Conservation (phyloP, 2,113 vertebrate genomes). For the Dasyprocta punctata region DNA sequence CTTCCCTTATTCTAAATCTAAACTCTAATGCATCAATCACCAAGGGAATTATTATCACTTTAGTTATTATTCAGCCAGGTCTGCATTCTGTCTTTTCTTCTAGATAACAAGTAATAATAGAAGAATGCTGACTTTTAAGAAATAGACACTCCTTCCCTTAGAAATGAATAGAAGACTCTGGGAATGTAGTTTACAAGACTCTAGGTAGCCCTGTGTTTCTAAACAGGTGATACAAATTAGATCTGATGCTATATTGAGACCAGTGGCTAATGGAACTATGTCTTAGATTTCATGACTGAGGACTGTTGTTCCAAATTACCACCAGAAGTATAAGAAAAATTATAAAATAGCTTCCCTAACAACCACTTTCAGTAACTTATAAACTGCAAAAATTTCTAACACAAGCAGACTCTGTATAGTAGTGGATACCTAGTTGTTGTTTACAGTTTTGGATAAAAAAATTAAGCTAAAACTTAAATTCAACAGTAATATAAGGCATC, state of each 20-base stretch:
- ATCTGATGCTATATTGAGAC: background rate
- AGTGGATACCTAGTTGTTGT: background rate
- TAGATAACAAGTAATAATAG: background rate
- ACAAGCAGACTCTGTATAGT: background rate
- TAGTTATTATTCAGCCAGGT: background rate
- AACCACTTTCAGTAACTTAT: background rate
- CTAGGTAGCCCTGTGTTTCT: background rate
- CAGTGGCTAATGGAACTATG: background rate
- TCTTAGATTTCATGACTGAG: background rate
- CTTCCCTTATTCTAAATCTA: background rate
- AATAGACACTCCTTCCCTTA: background rate
- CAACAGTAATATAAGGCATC: background rate
- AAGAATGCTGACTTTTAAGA: background rate
- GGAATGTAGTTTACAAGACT: background rate
- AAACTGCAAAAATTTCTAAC: constrained; percentile 23
- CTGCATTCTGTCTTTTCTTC: background rate
- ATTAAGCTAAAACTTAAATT: background rate
- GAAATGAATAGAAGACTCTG: background rate
- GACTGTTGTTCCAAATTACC: constrained; percentile 21
- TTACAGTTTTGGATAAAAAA: background rate
- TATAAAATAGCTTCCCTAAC: background rate
- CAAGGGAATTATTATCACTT: background rate
- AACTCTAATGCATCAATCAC: background rate
- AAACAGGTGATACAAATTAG: background rate
- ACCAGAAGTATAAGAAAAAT: background rate